Conservation (phyloP, 1,140 invertebrate genomes). For the Chrysomallon squamiferum region DNA sequence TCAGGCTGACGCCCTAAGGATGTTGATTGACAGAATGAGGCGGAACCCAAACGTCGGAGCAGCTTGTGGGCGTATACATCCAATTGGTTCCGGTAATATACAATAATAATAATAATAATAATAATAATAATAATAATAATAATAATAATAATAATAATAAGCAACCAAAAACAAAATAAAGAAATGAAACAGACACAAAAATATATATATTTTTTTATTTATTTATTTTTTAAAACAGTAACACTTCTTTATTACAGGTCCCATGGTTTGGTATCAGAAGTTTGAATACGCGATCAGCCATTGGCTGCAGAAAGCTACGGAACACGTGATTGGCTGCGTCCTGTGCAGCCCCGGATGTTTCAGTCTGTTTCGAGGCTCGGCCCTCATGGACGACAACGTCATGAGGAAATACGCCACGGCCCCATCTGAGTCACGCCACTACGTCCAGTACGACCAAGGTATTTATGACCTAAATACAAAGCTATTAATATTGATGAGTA, state of each 20-base stretch:
- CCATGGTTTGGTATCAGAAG: slow-evolving; percentile 56
- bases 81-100: slow-evolving; percentile 65
- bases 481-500: too few relatives aligned
- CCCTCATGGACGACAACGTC: slow-evolving; percentile 52
- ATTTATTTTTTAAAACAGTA: too few relatives aligned
- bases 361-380: slow-evolving; percentile 48
- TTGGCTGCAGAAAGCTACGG: slow-evolving; percentile 53
- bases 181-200: too few relatives aligned
- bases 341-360: slow-evolving; percentile 54
- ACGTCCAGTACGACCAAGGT: slow-evolving; percentile 72
- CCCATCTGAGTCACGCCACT: slow-evolving; percentile 67
- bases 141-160: too few relatives aligned
- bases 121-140: too few relatives aligned
- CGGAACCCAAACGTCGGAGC: slow-evolving; percentile 68
- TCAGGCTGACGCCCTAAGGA: slow-evolving; percentile 65
- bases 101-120: too few relatives aligned
- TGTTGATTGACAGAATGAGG: slow-evolving; percentile 68
- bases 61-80: slow-evolving; percentile 69
- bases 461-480: too few relatives aligned
- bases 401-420: slow-evolving; percentile 60
- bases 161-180: too few relatives aligned
- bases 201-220: too few relatives aligned
- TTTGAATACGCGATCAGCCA: slow-evolving; percentile 56
- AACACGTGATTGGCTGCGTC: slow-evolving; percentile 53
- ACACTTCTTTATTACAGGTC: slow-evolving; percentile 35